These are phyloP conservation scores for Dinomys branickii DNA, from an alignment of 2,113 vertebrate species.

Conservation along the genomic window DNA sequence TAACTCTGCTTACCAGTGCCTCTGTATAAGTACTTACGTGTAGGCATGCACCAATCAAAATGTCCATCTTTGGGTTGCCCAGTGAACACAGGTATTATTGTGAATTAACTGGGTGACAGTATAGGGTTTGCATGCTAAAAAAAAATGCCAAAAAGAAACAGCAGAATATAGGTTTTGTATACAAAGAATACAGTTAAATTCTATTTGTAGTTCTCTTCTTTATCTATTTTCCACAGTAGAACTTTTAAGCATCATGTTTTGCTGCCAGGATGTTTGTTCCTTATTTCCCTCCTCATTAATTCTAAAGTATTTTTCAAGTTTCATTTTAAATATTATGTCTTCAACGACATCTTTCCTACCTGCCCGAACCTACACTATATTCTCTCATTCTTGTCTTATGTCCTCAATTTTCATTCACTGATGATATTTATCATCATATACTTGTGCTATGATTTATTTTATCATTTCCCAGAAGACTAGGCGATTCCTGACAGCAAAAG, in stretches of 20 bases:
- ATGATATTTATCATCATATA: background rate
- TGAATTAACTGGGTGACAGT: background rate
- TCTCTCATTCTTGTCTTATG: background rate
- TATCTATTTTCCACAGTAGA: background rate
- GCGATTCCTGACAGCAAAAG: background rate
- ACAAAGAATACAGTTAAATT: background rate
- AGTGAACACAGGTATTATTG: background rate
- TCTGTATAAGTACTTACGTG: background rate
- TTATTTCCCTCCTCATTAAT: background rate
- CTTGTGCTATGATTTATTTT: background rate
- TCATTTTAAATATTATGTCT: conserved; percentile 28
- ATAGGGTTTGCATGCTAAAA: background rate
- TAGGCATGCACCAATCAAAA: background rate
- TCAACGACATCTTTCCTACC: background rate
- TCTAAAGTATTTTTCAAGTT: background rate
- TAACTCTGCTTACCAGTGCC: background rate
- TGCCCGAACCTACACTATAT: background rate
- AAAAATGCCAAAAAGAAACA: background rate
- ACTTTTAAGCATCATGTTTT: background rate
- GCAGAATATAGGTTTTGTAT: background rate
- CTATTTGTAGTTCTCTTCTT: background rate
- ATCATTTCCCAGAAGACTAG: background rate
- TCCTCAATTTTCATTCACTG: background rate
- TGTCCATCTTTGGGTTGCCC: background rate
- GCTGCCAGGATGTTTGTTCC: background rate